Evolutionary conservation across 2,888 invertebrate genomes (phyloP), one percentile per base, ranked within the genome.

Genomic region (Gymnocheta viridis): DNA sequence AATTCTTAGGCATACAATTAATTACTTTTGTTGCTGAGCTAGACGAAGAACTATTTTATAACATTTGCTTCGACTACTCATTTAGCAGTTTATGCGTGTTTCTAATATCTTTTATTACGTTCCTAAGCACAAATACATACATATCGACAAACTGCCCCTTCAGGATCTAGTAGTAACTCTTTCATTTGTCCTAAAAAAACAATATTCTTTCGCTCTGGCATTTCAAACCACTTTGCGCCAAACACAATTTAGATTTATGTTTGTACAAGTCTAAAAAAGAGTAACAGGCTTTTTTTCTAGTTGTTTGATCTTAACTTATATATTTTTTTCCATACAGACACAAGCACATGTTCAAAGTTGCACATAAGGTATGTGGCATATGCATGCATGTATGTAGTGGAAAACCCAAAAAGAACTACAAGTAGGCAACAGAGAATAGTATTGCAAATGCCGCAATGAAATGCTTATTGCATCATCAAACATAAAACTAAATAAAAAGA

Each of bases 391-490:
- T 38, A 58, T 66, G 58, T 70, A 32, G 60, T 56, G 14, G n/a
- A 73, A 69, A 74, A 70, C 12, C 1, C 1, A 32, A 41, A 60
- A 58, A 58, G 22, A 67, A 51, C 58, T 67, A 67, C 72, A 77
- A 82, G 51, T 24, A 80, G 64, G 44, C 70, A 77, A 72, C 44
- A 62, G 62, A 44, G 56, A 27, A 76, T 17, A 76, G 76, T 38
- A 44, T n/a, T 32, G 17, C 54, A 81, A 76, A 70, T 70, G 67
- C 72, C 72, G 67, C 80, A 76, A 76, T 58, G 60, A 70, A 76
- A 83, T 72, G 51, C 47, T 72, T 77, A 67, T 84, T 81, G 77
- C 80, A 84, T 81, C 72, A 77, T 73, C 67, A 74, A 62, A 79
- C 69, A 73, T 38, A 56, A 9, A 14, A 7, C 9, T 14, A 58